phyloP scores from a whole-genome alignment of 2,113 vertebrate genomes.

The Python bivittatus region DNA sequence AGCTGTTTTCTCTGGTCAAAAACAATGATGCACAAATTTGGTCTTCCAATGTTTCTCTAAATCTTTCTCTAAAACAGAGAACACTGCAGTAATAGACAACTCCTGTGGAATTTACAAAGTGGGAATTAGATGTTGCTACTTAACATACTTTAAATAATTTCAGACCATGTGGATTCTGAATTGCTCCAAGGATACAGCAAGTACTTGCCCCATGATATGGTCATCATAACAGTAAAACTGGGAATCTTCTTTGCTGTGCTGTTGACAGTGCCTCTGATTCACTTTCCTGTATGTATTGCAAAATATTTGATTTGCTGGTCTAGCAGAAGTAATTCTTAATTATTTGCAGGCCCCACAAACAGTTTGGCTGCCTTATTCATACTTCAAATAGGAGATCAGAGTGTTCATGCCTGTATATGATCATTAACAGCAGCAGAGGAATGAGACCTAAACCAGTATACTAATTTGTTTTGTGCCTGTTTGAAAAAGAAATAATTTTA shows the following conservation, averaged over 20 bases:
- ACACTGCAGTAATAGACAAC: neutral
- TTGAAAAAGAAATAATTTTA: constrained; percentile 51
- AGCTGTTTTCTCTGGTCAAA: neutral
- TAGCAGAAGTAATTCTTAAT: constrained; percentile 61
- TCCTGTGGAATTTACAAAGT: neutral
- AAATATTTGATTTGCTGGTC: constrained; percentile 36
- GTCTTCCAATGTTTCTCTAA: neutral
- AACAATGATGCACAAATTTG: neutral
- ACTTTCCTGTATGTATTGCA: constrained; percentile 90
- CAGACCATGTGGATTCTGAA: constrained; percentile 88
- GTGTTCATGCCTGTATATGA: constrained; percentile 67
- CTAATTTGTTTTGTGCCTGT: constrained; percentile 69
- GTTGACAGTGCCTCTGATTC: constrained; percentile 91
- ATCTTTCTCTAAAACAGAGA: neutral
- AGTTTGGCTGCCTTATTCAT: constrained; percentile 71
- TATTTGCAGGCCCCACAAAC: constrained; percentile 69
- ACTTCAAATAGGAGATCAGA: constrained; percentile 77
- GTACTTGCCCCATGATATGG: constrained; percentile 81
- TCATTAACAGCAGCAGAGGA: constrained; percentile 69
- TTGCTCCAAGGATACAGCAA: constrained; percentile 82
- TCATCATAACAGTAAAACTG: constrained; percentile 85
- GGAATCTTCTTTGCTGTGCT: constrained; percentile 87
- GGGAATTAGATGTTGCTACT: neutral
- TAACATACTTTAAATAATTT: constrained; percentile 8
- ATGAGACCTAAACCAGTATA: constrained; percentile 63